A percentile compares a stretch with the other conserved stretches of the same genome.
Conservation (phyloP, 2,797 vertebrate genomes). For the Forpus xanthops region DNA sequence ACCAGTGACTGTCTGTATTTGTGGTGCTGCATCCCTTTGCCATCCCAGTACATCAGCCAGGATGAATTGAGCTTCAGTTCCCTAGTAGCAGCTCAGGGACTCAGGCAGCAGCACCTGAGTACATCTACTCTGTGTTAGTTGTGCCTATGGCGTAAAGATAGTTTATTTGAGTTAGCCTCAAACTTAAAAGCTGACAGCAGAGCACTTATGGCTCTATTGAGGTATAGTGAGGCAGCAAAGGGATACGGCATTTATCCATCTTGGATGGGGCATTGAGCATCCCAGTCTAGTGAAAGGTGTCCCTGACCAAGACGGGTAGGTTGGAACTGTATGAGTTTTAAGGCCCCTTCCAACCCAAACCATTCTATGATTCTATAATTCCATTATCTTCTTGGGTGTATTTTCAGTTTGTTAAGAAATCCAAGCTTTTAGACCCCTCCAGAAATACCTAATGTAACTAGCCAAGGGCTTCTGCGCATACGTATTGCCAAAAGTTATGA, state of each 20-base stretch:
- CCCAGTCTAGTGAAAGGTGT: not conserved
- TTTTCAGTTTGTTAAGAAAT: not conserved
- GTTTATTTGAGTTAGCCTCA: not conserved
- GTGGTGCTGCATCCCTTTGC: not conserved
- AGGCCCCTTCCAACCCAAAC: not conserved
- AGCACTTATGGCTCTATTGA: not conserved
- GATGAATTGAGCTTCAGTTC: not conserved
- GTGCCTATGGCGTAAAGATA: not conserved
- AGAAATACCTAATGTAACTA: not conserved
- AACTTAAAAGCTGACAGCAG: not conserved
- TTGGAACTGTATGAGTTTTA: not conserved
- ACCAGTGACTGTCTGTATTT: not conserved
- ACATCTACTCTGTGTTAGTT: not conserved
- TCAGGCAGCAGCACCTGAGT: not conserved
- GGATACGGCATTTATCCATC: accelerated
- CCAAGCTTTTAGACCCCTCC: not conserved
- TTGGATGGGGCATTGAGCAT: not conserved
- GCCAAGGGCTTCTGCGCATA: not conserved
- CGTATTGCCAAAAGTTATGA: not conserved
- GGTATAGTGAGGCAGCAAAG: not conserved
- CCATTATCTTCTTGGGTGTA: not conserved
- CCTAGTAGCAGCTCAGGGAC: not conserved
- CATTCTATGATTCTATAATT: not conserved
- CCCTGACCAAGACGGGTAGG: not conserved
- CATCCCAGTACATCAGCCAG: not conserved